Evolutionary conservation across 1,140 invertebrate genomes (phyloP), one percentile per base, ranked within the genome.

Genomic region (Plodia interpunctella): DNA sequence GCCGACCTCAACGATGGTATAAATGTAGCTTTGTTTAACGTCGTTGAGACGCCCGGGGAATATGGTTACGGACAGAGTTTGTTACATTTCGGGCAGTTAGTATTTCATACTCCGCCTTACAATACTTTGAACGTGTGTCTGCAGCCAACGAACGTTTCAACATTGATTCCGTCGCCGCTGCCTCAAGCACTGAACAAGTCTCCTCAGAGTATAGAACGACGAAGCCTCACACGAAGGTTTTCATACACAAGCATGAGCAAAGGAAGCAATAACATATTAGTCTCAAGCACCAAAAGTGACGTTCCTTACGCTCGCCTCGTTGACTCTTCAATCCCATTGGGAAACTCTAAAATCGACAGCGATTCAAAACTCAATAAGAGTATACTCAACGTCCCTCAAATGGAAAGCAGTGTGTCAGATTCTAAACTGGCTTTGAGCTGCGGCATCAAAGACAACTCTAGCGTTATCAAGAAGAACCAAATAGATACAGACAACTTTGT

Each of bases 31-130:
- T 76, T 90, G 65, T 91, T 91, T 57, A 90, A 91, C 60, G 77
- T 91, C 1, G 83, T 89, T 60, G 88, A 91, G 68, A 82, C 90
- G 52, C 88, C 90, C n/a, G 91, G 91, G 35, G 91, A 92, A 73
- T 92, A 90, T 76, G 97, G 97, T 0, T 99, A 97, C 83, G 98
- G 97, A 2, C 97, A 99, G 80, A 98, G 97, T 79, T 94, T 99
- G 68, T 90, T 99, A 9, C 95, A 98, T 76, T 93, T 95, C 53
- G 94, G 94, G 38, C 94, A 96, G 77, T 88, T 98, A n/a, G 94
- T 99, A 21, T 98, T 98, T 82, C 95, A 97, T 63, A 96, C 96
- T 0, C 95, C 96, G 0, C 96, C 96, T 0, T 97, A 97, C 70
- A 95, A 94, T 67, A 91, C 94, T 18, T 92, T 94, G 64, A 94